Evolutionary conservation across 2,888 invertebrate species (phyloP).

Genomic region (Scelioninae gen. 2): DNA sequence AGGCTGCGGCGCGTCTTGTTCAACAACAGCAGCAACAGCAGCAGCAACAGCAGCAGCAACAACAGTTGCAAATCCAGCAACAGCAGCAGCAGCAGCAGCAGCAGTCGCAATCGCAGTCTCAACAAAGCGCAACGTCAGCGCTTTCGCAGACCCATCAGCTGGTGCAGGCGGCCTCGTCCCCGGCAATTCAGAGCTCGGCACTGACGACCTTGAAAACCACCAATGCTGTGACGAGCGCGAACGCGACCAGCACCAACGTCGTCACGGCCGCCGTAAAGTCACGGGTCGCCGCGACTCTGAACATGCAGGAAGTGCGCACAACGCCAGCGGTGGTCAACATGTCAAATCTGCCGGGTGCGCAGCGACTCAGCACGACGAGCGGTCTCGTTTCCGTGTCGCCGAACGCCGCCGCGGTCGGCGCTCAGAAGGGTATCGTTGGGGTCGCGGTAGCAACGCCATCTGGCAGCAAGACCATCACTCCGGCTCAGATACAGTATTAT

Average conservation of each 20-base stretch:
- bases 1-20: conserved; percentile 63
- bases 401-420: conserved; percentile 62
- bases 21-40: conserved; percentile 41
- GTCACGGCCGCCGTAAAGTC: conserved; percentile 67
- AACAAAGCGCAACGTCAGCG: conserved; percentile 63
- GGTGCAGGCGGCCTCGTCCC: conserved; percentile 66
- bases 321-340: conserved; percentile 73
- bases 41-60: conserved; percentile 62
- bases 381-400: conserved; percentile 68
- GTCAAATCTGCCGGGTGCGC: conserved; percentile 72
- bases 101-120: conserved; percentile 62
- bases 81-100: conserved; percentile 71
- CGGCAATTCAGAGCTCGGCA: conserved; percentile 61
- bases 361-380: conserved; percentile 70
- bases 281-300: conserved; percentile 62
- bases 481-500: conserved; percentile 79
- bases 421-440: conserved; percentile 74
- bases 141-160: conserved; percentile 67
- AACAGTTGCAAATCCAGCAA: conserved; percentile 68
- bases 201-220: conserved; percentile 66
- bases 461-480: conserved; percentile 77
- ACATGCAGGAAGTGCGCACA: conserved; percentile 70
- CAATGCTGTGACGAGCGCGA: conserved; percentile 62
- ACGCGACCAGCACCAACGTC: conserved; percentile 61
- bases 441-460: conserved; percentile 76